Evolutionary conservation across 30 jellyfish, hydroid and myxozoan species (phyloP).

Genomic region (Chrysaora quinquecirrha): DNA sequence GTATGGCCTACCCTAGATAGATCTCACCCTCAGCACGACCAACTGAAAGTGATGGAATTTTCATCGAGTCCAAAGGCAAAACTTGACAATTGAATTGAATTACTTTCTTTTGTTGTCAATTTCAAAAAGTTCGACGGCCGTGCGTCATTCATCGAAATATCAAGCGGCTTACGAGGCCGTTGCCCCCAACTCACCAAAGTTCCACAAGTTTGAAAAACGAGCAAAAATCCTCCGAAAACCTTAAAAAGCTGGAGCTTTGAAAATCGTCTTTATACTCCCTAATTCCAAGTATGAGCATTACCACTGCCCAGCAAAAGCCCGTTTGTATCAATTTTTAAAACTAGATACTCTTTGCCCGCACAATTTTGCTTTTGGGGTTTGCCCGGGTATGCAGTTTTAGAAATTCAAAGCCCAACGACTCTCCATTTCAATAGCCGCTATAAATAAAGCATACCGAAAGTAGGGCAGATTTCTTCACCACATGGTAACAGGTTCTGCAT

Average conservation of each 20-base stretch:
- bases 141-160: not conserved
- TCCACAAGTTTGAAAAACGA: no score
- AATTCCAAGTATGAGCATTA: no score
- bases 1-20: not conserved
- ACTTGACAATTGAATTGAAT: conserved; percentile 2
- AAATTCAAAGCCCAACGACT: not conserved
- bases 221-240: no score
- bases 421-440: not conserved
- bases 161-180: not conserved
- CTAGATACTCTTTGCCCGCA: no score
- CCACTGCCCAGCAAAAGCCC: no score
- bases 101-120: not conserved
- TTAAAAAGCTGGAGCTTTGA: no score
- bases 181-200: no score
- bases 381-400: no score
- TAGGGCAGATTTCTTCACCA: conserved; percentile 3
- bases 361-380: no score
- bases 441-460: not conserved
- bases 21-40: not conserved
- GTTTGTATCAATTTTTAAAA: no score
- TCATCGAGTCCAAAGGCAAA: not conserved
- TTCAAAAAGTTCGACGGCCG: not conserved
- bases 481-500: not conserved
- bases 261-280: no score
- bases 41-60: not conserved